phyloP scores from a whole-genome alignment of 2,888 invertebrate genomes.

The Odontomyia ornata region DNA sequence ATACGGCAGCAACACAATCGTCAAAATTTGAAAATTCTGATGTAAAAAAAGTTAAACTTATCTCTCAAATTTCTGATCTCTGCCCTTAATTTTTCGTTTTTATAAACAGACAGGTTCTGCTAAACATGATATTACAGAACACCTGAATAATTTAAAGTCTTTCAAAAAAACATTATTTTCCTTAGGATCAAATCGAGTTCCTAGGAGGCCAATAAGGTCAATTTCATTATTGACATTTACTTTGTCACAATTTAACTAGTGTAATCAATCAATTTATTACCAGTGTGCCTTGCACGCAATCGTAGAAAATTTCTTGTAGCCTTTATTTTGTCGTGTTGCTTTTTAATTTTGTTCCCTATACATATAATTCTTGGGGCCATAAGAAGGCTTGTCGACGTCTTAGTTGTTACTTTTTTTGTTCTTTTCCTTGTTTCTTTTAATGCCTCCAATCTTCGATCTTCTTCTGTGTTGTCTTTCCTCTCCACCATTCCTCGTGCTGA shows the following conservation, averaged over 20 bases:
- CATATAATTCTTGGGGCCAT: neutral
- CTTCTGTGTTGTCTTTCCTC: constrained; percentile 3
- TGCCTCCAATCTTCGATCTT: constrained; percentile 22
- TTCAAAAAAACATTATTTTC: too few relatives aligned
- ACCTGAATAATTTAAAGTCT: too few relatives aligned
- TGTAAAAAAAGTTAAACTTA: too few relatives aligned
- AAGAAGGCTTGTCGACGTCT: constrained; percentile 9
- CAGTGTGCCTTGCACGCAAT: neutral
- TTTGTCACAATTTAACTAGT: neutral
- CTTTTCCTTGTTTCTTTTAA: constrained; percentile 6
- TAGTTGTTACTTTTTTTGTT: neutral
- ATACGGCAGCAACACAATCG: too few relatives aligned
- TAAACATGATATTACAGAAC: too few relatives aligned
- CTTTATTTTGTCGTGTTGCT: constrained; percentile 10
- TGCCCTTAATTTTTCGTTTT: too few relatives aligned
- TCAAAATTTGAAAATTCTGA: too few relatives aligned
- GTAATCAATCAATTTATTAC: neutral
- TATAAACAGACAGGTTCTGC: too few relatives aligned
- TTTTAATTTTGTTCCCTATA: constrained; percentile 7
- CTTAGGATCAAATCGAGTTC: too few relatives aligned
- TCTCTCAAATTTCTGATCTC: too few relatives aligned
- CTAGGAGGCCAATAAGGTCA: too few relatives aligned
- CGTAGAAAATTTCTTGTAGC: neutral
- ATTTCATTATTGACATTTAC: too few relatives aligned
- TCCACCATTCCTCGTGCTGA: constrained; percentile 2